Evolutionary conservation across 2,113 vertebrate genomes (phyloP).

Genomic region (Phainopepla nitens): DNA sequence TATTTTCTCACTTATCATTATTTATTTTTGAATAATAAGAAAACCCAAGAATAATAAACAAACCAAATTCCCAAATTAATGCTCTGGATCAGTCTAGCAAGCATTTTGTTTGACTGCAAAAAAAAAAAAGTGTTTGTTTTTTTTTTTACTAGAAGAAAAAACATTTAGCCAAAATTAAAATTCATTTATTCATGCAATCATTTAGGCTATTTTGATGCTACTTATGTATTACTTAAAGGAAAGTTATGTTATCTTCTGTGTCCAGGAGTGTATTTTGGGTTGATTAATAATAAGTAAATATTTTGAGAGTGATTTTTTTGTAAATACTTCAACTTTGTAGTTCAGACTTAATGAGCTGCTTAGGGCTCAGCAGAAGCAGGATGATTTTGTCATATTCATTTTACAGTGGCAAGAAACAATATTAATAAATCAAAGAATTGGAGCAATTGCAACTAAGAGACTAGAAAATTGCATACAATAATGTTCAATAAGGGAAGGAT

Average conservation of each 20-base stretch:
- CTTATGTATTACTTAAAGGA: not conserved
- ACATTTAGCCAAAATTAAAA: not conserved
- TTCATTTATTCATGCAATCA: not conserved
- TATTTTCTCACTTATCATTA: not conserved
- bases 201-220: not conserved
- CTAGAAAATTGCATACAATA: not conserved
- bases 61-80: not conserved
- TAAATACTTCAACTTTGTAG: not conserved
- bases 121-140: fast-evolving
- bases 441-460: not conserved
- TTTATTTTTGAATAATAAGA: not conserved
- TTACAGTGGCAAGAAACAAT: not conserved
- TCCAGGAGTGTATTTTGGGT: not conserved
- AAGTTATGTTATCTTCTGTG: not conserved
- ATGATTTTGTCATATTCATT: not conserved
- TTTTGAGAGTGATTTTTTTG: not conserved
- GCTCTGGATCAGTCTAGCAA: not conserved
- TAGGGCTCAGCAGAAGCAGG: not conserved
- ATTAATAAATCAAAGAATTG: not conserved
- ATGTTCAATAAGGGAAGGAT: not conserved
- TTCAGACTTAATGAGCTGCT: not conserved
- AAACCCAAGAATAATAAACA: not conserved
- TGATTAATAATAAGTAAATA: not conserved
- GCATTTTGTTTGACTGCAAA: not conserved
- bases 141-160: not conserved